A percentile compares a stretch with the other conserved stretches of the same genome.
Evolutionary conservation across 2,888 invertebrate species (phyloP).

Genomic region (Acleris holmiana): DNA sequence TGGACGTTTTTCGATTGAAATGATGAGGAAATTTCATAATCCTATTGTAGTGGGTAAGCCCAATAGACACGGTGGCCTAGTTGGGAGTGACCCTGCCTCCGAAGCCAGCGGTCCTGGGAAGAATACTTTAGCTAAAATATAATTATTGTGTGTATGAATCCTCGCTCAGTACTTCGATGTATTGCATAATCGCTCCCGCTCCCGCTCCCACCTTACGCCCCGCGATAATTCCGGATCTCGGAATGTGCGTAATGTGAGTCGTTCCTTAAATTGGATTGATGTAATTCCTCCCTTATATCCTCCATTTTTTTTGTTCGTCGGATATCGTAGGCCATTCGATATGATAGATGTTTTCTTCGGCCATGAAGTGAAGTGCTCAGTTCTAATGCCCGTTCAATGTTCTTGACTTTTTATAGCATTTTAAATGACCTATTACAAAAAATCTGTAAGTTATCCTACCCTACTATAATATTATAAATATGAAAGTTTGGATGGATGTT

Average conservation of each 20-base stretch:
- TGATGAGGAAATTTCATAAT: too few species aligned
- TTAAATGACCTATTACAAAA: neutral
- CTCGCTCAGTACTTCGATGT: neutral
- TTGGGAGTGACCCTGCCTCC: too few species aligned
- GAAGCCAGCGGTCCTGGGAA: too few species aligned
- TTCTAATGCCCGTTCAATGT: slow-evolving; percentile 4
- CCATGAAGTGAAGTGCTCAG: slow-evolving; percentile 46
- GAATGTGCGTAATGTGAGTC: slow-evolving; percentile 70
- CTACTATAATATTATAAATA: too few species aligned
- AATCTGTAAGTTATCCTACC: too few species aligned
- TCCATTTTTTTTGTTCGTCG: slow-evolving; percentile 50
- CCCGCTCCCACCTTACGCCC: slow-evolving; percentile 38
- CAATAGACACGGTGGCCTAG: too few species aligned
- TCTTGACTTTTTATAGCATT: neutral
- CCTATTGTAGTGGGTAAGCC: too few species aligned
- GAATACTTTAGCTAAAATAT: too few species aligned
- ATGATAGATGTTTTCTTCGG: slow-evolving; percentile 56
- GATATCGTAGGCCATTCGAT: slow-evolving; percentile 50
- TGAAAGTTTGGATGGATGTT: too few species aligned
- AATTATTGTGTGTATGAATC: too few species aligned
- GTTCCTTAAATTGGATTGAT: slow-evolving; percentile 79
- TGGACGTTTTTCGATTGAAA: too few species aligned
- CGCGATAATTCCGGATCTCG: slow-evolving; percentile 62
- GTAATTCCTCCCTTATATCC: slow-evolving; percentile 67
- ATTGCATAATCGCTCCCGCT: slow-evolving; percentile 30